Evolutionary conservation across 1,140 invertebrate species (phyloP).

Genomic region (Dryas iulia): DNA sequence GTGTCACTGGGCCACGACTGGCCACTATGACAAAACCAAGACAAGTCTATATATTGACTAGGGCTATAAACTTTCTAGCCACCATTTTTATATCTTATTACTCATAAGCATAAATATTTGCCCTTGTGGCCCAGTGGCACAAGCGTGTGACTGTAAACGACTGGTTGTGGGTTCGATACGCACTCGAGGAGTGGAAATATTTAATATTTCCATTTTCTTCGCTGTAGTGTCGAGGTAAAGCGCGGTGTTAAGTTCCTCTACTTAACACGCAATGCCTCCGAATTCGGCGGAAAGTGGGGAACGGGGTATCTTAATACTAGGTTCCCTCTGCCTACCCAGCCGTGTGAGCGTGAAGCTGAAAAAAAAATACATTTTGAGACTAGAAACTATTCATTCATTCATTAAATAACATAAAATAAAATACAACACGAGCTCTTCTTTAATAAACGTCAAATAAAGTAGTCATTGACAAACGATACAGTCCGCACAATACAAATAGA

Average conservation of each 20-base stretch:
- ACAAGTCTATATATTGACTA: too few species aligned
- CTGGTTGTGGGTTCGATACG: not conserved
- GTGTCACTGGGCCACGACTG: too few species aligned
- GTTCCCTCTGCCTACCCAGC: not conserved
- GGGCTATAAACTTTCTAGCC: too few species aligned
- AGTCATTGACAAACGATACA: conserved; percentile 15
- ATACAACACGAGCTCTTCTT: not conserved
- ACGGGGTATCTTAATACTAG: not conserved
- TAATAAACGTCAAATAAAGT: not conserved
- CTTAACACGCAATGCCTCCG: not conserved
- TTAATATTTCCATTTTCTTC: not conserved
- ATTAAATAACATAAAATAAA: not conserved
- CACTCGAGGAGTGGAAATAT: not conserved
- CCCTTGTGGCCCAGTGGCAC: too few species aligned
- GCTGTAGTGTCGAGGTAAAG: not conserved
- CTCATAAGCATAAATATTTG: too few species aligned
- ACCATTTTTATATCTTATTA: too few species aligned
- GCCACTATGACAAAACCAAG: too few species aligned
- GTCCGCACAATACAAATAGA: conserved; percentile 15
- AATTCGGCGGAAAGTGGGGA: not conserved
- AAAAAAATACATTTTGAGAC: too few species aligned
- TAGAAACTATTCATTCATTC: not conserved
- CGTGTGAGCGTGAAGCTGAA: too few species aligned
- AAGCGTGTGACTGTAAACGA: too few species aligned
- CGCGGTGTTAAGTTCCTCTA: not conserved